phyloP scores from a whole-genome alignment of 2,888 invertebrate species.

The Tenthredo mesomela region DNA sequence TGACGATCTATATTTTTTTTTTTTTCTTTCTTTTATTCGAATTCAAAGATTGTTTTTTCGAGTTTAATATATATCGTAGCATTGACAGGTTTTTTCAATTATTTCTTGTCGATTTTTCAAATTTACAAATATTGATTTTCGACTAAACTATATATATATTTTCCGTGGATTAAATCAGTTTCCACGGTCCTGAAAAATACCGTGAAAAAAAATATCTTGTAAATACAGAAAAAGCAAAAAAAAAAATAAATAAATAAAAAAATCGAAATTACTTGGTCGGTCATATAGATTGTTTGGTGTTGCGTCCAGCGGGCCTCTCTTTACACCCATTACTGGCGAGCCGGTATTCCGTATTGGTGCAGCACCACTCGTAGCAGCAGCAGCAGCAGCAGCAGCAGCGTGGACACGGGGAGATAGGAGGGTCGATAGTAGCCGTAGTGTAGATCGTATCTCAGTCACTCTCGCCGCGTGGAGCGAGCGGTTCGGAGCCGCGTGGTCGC shows the following conservation, averaged over 20 bases:
- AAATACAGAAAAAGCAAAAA: too few relatives aligned
- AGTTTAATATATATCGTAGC: too few relatives aligned
- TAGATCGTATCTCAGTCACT: constrained; percentile 50
- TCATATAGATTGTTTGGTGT: neutral
- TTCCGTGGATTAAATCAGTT: neutral
- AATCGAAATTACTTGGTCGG: neutral
- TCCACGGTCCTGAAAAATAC: neutral
- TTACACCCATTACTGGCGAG: constrained; percentile 5
- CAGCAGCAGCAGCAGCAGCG: neutral
- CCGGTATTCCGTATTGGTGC: neutral
- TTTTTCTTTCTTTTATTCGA: too few relatives aligned
- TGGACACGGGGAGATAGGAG: constrained; percentile 21
- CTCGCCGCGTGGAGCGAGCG: constrained; percentile 29
- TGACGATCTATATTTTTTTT: too few relatives aligned
- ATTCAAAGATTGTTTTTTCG: too few relatives aligned
- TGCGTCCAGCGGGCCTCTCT: neutral
- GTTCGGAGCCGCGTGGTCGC: constrained; percentile 42
- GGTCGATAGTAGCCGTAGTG: constrained; percentile 39
- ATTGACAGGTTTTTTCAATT: too few relatives aligned
- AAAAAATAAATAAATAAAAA: too few relatives aligned
- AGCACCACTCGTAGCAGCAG: neutral
- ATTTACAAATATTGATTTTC: too few relatives aligned
- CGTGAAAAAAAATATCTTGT: neutral
- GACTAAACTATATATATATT: too few relatives aligned
- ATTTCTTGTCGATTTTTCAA: too few relatives aligned